These are phyloP conservation scores for Epiblema foenella DNA, from an alignment of 2,888 invertebrate species.

Conservation along the genomic window DNA sequence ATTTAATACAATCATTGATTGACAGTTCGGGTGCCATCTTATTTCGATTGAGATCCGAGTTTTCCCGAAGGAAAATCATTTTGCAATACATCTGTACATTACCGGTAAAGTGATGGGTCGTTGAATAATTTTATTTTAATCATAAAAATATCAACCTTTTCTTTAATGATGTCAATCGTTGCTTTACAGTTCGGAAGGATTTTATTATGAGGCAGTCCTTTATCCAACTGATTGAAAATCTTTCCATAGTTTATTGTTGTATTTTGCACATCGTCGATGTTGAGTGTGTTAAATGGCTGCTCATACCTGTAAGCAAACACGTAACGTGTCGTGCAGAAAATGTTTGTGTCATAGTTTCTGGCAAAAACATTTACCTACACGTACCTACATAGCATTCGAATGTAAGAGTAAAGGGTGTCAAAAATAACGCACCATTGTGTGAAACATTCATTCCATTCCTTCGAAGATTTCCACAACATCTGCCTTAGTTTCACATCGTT, in stretches of 20 bases:
- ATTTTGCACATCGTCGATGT: conserved; percentile 89
- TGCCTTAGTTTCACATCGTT: conserved; percentile 92
- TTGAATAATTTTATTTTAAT: background rate
- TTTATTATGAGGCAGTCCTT: conserved; percentile 92
- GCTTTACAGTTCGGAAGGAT: conserved; percentile 91
- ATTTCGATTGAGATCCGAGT: too few species aligned
- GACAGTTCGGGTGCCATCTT: too few species aligned
- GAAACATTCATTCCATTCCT: conserved; percentile 89
- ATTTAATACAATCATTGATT: too few species aligned
- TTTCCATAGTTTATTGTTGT: conserved; percentile 88
- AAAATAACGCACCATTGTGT: conserved; percentile 84
- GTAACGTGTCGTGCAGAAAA: too few species aligned
- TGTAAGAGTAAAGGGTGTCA: too few species aligned
- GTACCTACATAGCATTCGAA: too few species aligned
- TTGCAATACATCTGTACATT: too few species aligned
- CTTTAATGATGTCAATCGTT: conserved; percentile 91
- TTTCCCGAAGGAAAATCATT: too few species aligned
- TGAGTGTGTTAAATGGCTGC: conserved; percentile 86
- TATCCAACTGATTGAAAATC: conserved; percentile 90
- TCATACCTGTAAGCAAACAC: conserved; percentile 63
- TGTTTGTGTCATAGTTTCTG: too few species aligned
- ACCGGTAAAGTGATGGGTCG: too few species aligned
- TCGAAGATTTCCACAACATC: conserved; percentile 91
- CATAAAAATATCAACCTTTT: conserved; percentile 85
- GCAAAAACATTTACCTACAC: too few species aligned